A percentile compares a stretch with the other conserved stretches of the same genome.
These are phyloP conservation scores for Frieseomelitta varia DNA, from an alignment of 1,140 invertebrate species.

Conservation along the genomic window DNA sequence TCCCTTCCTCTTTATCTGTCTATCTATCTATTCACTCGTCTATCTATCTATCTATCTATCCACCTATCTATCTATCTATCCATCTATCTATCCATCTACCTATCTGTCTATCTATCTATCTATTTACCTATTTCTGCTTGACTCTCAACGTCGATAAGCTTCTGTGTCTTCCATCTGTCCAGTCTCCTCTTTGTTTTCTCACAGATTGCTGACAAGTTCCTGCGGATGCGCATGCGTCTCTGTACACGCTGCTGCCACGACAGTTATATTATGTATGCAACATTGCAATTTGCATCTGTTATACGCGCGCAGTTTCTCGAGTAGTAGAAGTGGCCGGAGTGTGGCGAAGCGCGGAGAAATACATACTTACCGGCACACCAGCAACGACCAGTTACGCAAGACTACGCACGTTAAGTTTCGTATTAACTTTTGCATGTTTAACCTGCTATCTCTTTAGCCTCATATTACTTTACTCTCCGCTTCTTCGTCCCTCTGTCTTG, in stretches of 20 bases:
- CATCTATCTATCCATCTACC: not conserved
- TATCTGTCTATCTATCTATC: no score
- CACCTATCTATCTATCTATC: not conserved
- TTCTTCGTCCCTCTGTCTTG: no score
- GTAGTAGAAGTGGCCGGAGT: not conserved
- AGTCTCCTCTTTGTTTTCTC: not conserved
- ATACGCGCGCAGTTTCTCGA: not conserved
- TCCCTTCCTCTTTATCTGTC: no score
- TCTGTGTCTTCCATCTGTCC: not conserved
- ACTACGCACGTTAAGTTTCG: conserved; percentile 43
- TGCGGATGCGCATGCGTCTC: not conserved
- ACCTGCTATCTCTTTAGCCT: conserved; percentile 37
- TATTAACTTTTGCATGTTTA: conserved; percentile 65
- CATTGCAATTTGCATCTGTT: conserved; percentile 60
- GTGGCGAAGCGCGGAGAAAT: no score
- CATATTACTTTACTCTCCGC: conserved; percentile 7
- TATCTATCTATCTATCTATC: not conserved
- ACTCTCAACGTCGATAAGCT: not conserved
- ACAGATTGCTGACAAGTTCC: conserved; percentile 3
- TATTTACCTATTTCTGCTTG: not conserved
- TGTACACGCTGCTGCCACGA: not conserved
- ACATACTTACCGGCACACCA: not conserved
- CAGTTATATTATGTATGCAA: conserved; percentile 63
- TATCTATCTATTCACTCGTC: no score
- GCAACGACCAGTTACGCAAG: conserved; percentile 41